A percentile compares a stretch with the other conserved stretches of the same genome.
phyloP scores from a whole-genome alignment of 1,140 invertebrate genomes.

The Microplitis mediator region DNA sequence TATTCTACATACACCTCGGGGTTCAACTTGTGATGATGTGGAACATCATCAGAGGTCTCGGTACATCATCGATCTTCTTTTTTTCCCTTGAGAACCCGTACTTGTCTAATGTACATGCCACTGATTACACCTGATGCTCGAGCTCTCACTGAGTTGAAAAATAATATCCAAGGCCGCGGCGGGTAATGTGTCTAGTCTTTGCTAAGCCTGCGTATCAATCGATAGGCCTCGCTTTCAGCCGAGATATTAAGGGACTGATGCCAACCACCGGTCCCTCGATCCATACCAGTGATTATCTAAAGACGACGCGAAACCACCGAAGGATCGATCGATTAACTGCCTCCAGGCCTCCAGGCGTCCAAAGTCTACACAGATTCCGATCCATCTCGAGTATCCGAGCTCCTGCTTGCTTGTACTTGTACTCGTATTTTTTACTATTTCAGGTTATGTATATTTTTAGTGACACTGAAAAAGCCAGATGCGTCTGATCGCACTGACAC shows the following conservation, averaged over 20 bases:
- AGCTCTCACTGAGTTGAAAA: not conserved
- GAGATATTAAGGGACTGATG: not conserved
- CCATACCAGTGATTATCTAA: not conserved
- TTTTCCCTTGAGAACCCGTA: not conserved
- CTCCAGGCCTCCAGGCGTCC: not conserved
- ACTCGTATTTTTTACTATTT: not conserved
- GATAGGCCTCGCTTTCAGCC: slow-evolving; percentile 15
- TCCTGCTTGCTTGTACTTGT: not conserved
- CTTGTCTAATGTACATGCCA: slow-evolving; percentile 23
- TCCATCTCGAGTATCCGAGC: not conserved
- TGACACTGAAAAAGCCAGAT: not conserved
- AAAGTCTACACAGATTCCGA: slow-evolving; percentile 1
- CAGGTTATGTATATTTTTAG: not conserved
- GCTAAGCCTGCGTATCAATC: slow-evolving; percentile 13
- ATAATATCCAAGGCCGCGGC: not conserved
- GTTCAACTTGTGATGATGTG: slow-evolving; percentile 21
- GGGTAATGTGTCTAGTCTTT: no score
- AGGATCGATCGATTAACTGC: slow-evolving; percentile 7
- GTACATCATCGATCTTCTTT: slow-evolving; percentile 28
- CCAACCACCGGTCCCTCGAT: not conserved
- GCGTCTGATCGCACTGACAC: not conserved
- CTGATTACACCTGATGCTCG: slow-evolving; percentile 26
- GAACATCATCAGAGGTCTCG: slow-evolving; percentile 19
- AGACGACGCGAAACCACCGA: not conserved
- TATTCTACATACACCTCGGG: not conserved